A percentile compares a stretch with the other conserved stretches of the same genome.
These are phyloP conservation scores for Chionis minor DNA, from an alignment of 2,113 vertebrate genomes.

Conservation along the genomic window DNA sequence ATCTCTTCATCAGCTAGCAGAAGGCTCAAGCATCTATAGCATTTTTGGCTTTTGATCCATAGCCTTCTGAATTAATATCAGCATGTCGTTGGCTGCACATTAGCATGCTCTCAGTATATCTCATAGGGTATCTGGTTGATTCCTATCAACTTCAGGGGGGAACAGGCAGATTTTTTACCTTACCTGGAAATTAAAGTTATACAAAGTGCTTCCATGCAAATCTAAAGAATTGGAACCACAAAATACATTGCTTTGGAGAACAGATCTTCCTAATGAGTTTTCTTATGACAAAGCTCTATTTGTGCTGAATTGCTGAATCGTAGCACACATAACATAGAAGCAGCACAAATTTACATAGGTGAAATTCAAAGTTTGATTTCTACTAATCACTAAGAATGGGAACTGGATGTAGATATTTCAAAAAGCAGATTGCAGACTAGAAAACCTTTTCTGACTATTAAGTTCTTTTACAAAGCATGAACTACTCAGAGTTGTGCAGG, in stretches of 20 bases:
- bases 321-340: neutral
- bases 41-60: neutral
- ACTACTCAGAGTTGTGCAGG: neutral
- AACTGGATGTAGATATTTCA: neutral
- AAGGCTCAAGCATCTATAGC: neutral
- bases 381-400: neutral
- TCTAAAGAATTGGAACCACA: neutral
- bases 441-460: neutral
- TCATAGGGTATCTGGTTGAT: neutral
- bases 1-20: neutral
- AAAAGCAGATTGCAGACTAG: neutral
- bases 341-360: neutral
- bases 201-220: neutral
- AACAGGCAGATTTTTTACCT: neutral
- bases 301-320: neutral
- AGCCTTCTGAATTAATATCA: neutral
- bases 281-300: neutral
- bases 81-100: neutral
- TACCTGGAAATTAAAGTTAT: neutral
- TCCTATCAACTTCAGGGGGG: neutral
- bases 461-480: neutral
- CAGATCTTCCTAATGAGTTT: neutral
- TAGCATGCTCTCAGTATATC: accelerated
- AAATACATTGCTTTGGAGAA: neutral
- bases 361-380: neutral